Evolutionary conservation across 1,140 invertebrate species (phyloP), one percentile per base, ranked within the genome.

Genomic region (Muscidifurax raptorellus): DNA sequence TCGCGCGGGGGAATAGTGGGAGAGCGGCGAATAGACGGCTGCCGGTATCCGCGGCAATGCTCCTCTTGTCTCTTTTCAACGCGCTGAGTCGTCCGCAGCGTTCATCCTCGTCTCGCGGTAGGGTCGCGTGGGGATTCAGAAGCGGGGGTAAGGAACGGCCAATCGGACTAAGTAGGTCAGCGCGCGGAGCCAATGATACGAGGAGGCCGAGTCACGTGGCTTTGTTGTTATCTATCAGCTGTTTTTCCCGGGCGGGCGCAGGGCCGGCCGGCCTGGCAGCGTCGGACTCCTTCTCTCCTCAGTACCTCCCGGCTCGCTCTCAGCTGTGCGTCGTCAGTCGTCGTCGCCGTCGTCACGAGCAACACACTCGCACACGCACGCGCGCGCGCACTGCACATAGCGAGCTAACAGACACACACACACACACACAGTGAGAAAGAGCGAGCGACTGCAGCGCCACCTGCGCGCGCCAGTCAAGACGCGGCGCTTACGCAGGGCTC

Each of bases 161-260:
- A 92, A 92, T 93, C 47, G 84, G 90, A 89, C 84, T 90, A 90
- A 90, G 89, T 91, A 90, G 90, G 90, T 90, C 90, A 91, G 85
- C 87, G 87, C 94, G 93, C 13, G 2, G 40, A 13, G 66, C 84
- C 84, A 85, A 85, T 85, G 30, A 59, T 1, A 0, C 5, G 12
- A 4, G 13, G 80, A 18, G 80, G 74, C 75, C 75, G 67, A 3
- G 74, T 85, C 84, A 85, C 84, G 94, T 94, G 94, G 93, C 87
- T 94, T 94, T 94, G 94, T 94, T 94, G 94, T 94, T 94, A 94
- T 94, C 94, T 94, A 92, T 94, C 93, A 94, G 94, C 93, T 94
- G 93, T 94, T 93, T 92, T 91, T 89, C 91, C 91, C 91, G 90
- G 89, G 89, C 89, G 88, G 89, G 86, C 88, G 88, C 81, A 82